Evolutionary conservation across 1,140 invertebrate species (phyloP), one percentile per base, ranked within the genome.

Genomic region (Philopotamus ludificatus): DNA sequence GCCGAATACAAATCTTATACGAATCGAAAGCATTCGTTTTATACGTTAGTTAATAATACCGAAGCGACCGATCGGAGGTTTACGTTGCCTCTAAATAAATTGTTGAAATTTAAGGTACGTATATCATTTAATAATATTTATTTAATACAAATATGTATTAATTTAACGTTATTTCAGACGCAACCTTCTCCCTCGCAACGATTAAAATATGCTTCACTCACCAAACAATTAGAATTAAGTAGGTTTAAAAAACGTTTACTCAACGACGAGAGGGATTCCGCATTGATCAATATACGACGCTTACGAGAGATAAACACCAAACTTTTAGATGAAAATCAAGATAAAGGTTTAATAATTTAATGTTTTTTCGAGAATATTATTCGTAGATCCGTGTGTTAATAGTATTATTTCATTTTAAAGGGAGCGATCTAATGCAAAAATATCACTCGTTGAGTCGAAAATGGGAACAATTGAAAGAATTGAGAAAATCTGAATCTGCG

Each of bases 111-210:
- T 59, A 67, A 70, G 54, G 69, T 68, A 55, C 16, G n/a, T 15
- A 51, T 1, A 34, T 34, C 4, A 47, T 47, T 53, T 45, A 25
- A 1, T 23, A 23, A 26, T 54, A 54, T 58, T 2, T 58, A 39
- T 9, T 3, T 7, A 41, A 41, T 58, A n/a, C 16, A 23, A 45
- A 39, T 22, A 23, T 57, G 26, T 9, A 45, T 4, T 21, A 50
- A 15, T 55, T 1, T 4, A 26, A 55, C 9, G 12, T 28, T 49
- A 25, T 25, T 74, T 26, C 72, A 81, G 79, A 69, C 76, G 42
- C 79, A 80, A 72, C 78, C 78, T 0, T 81, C 79, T n/a, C 79
- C 79, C 0, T 77, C 75, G 54, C 77, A 80, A 75, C 73, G 78
- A 54, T 70, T 78, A 16, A 76, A 79, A 53, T 74, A 79, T 23